Percentiles rank a stretch among this genome's conserved stretches.
phyloP scores from a whole-genome alignment of 2,888 invertebrate species.

The Sesamia inferens region DNA sequence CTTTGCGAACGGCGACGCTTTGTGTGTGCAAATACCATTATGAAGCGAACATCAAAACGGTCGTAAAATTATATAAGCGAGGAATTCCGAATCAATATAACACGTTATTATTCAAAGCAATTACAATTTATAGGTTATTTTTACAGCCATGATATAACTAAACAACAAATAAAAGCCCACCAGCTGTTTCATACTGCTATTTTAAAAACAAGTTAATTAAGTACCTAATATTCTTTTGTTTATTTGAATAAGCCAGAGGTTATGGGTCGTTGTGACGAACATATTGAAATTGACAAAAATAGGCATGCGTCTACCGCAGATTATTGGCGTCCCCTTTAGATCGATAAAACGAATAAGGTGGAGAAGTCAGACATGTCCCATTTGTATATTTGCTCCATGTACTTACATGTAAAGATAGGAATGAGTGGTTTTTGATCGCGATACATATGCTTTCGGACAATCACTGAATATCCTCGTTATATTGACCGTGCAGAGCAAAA shows the following conservation, averaged over 20 bases:
- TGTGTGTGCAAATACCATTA: conserved; percentile 27
- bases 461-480: conserved; percentile 17
- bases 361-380: conserved; percentile 5
- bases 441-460: conserved; percentile 10
- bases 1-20: background rate
- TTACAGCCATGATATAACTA: conserved; percentile 43
- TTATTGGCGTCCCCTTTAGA: conserved; percentile 5
- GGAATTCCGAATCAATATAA: conserved; percentile 44
- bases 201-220: conserved; percentile 22
- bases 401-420: background rate
- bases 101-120: conserved; percentile 35
- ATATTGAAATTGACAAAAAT: conserved; percentile 40
- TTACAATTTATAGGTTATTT: conserved; percentile 39
- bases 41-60: conserved; percentile 44
- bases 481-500: conserved; percentile 33
- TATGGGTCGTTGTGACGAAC: conserved; percentile 20
- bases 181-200: conserved; percentile 45
- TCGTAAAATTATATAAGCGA: conserved; percentile 38
- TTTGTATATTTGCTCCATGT: conserved; percentile 15
- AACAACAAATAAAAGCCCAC: conserved; percentile 32
- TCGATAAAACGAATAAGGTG: conserved; percentile 28
- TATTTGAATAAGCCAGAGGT: conserved; percentile 40
- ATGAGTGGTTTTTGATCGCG: background rate
- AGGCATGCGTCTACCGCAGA: conserved; percentile 28
- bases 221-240: conserved; percentile 7